Base-by-base conservation (phyloP, 2,888 invertebrate species). In the Meiosimyza platycephala region DNA sequence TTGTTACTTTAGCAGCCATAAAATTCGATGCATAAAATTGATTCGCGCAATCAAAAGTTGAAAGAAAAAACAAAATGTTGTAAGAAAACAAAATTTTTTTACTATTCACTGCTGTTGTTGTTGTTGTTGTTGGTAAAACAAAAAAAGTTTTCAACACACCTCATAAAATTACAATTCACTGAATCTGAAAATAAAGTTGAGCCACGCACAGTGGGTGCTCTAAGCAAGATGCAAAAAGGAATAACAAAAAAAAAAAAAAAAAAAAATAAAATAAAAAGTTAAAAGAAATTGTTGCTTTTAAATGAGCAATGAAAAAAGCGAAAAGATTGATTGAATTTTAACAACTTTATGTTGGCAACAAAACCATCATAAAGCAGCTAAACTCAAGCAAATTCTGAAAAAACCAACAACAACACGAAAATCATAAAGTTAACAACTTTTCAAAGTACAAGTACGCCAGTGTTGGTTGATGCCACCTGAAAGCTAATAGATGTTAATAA, bases 301-400 rank as follows among this genome's bases (percentile, higher is more conserved):
- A 66, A 52, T 15, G 33, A 16, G 54, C 12, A 40, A 9, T 40
- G 40, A 40, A 40, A 40, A 40, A 40, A 40, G n/a, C 48, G 54
- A 18, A 47, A 52, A 67, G 57, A 67, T 67, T 67, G 67, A 67
- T 67, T 67, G 67, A 67, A 67, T 57, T 67, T 67, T 67, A 67
- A 67, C 67, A 55, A 57, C 57, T 57, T 65, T 18, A 28, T 65
- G 65, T 52, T 64, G 60, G 60, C 64, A 64, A 64, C 62, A 62
- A 40, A 40, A 40, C 40, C 40, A 40, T 40, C 40, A 40, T 9
- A 40, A 40, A 40, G 40, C 40, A 40, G 40, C 9, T 9, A 6
- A 9, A 9, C 40, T 40, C 40, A 9, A 40, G 9, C 40, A 40
- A 40, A 40, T 40, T 40, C 40, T 2, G 2, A 40, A 40, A 40